phyloP scores from a whole-genome alignment of 1,140 invertebrate species.

The Drosophila novamexicana region DNA sequence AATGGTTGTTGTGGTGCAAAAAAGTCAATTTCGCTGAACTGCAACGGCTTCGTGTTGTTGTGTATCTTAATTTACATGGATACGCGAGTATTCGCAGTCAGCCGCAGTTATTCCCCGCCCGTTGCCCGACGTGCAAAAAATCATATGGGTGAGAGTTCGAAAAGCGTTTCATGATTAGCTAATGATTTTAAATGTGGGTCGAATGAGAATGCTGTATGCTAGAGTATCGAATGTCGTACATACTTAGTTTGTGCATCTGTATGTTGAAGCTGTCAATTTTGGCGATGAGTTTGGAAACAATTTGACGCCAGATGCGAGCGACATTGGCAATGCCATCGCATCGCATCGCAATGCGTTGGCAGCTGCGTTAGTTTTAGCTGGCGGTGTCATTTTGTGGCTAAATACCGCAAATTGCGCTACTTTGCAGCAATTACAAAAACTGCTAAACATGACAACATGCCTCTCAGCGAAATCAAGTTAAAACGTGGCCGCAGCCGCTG shows the following conservation, averaged over 20 bases:
- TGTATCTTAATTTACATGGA: no score
- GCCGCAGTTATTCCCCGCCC: no score
- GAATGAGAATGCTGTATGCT: background rate
- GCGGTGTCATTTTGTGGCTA: slow-evolving; percentile 72
- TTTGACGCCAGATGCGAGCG: slow-evolving; percentile 51
- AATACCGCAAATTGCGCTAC: slow-evolving; percentile 78
- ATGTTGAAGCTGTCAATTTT: slow-evolving; percentile 62
- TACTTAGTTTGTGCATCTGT: background rate
- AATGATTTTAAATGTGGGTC: slow-evolving; percentile 63
- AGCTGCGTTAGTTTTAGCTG: slow-evolving; percentile 18
- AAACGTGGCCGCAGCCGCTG: slow-evolving; percentile 33
- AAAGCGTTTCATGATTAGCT: slow-evolving; percentile 45
- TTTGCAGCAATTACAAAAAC: slow-evolving; percentile 77
- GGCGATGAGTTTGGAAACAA: slow-evolving; percentile 74
- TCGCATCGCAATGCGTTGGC: slow-evolving; percentile 9
- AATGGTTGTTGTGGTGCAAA: no score
- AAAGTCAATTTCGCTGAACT: no score
- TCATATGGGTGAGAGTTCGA: background rate
- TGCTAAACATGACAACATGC: slow-evolving; percentile 68
- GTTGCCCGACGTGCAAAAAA: no score
- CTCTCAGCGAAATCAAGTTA: slow-evolving; percentile 61
- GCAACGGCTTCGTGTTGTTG: no score
- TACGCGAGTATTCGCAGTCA: no score
- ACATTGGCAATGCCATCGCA: slow-evolving; percentile 18
- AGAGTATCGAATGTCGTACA: background rate